Evolutionary conservation across 2,113 vertebrate genomes (phyloP).

Genomic region (Conger conger): DNA sequence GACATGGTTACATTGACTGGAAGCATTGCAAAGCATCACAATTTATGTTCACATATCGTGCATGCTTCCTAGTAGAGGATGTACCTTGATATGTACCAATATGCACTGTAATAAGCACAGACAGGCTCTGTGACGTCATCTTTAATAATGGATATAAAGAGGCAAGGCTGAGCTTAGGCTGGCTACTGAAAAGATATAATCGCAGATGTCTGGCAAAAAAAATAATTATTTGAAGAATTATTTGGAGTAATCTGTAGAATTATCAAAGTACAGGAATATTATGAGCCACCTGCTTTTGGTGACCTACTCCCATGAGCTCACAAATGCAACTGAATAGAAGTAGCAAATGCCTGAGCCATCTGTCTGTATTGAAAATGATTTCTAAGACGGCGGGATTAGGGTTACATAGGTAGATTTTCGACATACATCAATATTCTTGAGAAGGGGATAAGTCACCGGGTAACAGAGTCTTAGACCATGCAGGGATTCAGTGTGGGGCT

Average conservation of each 20-base stretch:
- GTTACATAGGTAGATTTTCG: conserved; percentile 25
- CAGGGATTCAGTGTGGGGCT: neutral
- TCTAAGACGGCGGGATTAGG: conserved; percentile 46
- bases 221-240: conserved; percentile 38
- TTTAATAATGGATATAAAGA: conserved; percentile 17
- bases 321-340: conserved; percentile 52
- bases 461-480: neutral
- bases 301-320: conserved; percentile 37
- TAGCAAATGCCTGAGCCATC: conserved; percentile 59
- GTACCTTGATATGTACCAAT: neutral
- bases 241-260: conserved; percentile 68
- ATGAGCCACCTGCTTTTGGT: conserved; percentile 62
- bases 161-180: conserved; percentile 7
- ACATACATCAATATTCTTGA: conserved; percentile 18
- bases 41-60: neutral
- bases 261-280: conserved; percentile 70
- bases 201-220: conserved; percentile 36
- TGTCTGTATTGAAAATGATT: conserved; percentile 58
- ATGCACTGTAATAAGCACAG: neutral
- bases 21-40: neutral
- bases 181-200: neutral
- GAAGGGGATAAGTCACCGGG: neutral
- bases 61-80: neutral
- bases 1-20: neutral
- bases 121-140: conserved; percentile 1